A percentile compares a stretch with the other conserved stretches of the same genome.
Evolutionary conservation across 2,888 invertebrate genomes (phyloP).

Genomic region (Nymphalis polychloros): DNA sequence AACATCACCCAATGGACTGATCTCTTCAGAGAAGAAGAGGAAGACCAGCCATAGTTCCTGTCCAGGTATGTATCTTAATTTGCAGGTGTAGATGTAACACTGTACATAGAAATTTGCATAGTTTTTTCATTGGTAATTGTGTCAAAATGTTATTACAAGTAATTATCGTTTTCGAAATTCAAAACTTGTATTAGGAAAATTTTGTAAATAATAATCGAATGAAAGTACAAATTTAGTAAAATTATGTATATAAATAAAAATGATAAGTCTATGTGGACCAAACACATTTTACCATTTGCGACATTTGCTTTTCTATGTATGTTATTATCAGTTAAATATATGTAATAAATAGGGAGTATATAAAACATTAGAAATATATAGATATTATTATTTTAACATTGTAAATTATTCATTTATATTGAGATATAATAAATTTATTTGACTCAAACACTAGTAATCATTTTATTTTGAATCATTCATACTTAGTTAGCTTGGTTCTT

Average conservation of each 20-base stretch:
- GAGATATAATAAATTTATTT: conserved; percentile 36
- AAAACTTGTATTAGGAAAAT: conserved; percentile 9
- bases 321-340: conserved; percentile 20
- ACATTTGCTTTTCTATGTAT: conserved; percentile 27
- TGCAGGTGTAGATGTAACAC: conserved; percentile 33
- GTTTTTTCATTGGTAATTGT: conserved; percentile 3
- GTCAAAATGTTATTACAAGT: conserved; percentile 10
- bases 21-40: conserved; percentile 84
- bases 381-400: conserved; percentile 28
- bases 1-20: conserved; percentile 82
- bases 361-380: conserved; percentile 27
- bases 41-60: conserved; percentile 82
- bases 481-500: not conserved
- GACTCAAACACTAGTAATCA: conserved; percentile 35
- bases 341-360: conserved; percentile 12
- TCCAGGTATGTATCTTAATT: conserved; percentile 66
- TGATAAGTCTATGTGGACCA: conserved; percentile 28
- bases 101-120: conserved; percentile 10
- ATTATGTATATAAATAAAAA: conserved; percentile 26
- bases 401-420: conserved; percentile 32
- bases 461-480: conserved; percentile 36
- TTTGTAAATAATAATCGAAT: conserved; percentile 12
- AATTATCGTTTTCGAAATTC: conserved; percentile 5
- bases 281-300: conserved; percentile 26
- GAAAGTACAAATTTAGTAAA: conserved; percentile 28